A percentile compares a stretch with the other conserved stretches of the same genome.
phyloP scores from a whole-genome alignment of 2,797 vertebrate genomes.

The Sternarchorhynchus goeldii region DNA sequence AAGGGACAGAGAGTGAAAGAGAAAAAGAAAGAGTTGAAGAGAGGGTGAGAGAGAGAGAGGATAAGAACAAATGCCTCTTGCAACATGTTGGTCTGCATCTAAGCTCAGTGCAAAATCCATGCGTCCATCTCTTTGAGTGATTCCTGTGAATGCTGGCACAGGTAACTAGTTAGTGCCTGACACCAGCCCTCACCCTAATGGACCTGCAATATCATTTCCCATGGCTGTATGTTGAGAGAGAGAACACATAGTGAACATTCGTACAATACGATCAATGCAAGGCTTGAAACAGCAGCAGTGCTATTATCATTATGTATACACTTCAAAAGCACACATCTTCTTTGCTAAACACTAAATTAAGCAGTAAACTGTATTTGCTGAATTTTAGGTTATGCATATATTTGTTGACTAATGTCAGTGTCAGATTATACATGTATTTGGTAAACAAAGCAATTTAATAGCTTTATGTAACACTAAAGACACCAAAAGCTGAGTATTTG shows the following conservation, averaged over 20 bases:
- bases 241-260: slow-evolving; percentile 41
- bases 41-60: not conserved
- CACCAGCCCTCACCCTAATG: slow-evolving; percentile 66
- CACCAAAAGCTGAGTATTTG: slow-evolving; percentile 9
- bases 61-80: slow-evolving; percentile 37
- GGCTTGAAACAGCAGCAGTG: slow-evolving; percentile 64
- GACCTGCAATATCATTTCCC: slow-evolving; percentile 73
- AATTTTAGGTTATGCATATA: slow-evolving; percentile 34
- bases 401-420: slow-evolving; percentile 28
- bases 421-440: slow-evolving; percentile 36
- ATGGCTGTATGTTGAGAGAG: slow-evolving; percentile 45
- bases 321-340: not conserved
- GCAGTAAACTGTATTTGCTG: not conserved
- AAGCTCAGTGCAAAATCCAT: slow-evolving; percentile 44
- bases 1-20: slow-evolving; percentile 16
- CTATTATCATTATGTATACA: slow-evolving; percentile 37
- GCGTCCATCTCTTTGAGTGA: slow-evolving; percentile 57
- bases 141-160: slow-evolving; percentile 65
- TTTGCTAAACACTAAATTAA: slow-evolving; percentile 36
- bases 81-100: slow-evolving; percentile 42
- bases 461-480: slow-evolving; percentile 30
- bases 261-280: slow-evolving; percentile 70
- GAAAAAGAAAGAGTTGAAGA: slow-evolving; percentile 2
- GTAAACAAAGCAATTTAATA: slow-evolving; percentile 38
- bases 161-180: slow-evolving; percentile 54